Conservation (phyloP, 2,888 invertebrate genomes). For the Chloromyia formosa region DNA sequence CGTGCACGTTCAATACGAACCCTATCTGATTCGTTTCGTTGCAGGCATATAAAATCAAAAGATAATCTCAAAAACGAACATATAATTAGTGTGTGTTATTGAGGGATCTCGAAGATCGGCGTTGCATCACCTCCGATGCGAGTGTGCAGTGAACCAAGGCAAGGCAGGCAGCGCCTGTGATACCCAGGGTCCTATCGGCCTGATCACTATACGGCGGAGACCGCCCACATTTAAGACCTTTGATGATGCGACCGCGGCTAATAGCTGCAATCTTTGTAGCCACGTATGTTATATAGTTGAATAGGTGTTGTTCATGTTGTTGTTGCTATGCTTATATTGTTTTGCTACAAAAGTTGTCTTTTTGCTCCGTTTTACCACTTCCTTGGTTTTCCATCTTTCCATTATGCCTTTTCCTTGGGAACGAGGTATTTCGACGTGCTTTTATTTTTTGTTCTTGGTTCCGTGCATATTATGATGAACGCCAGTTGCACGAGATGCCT, state of each 20-base stretch:
- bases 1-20: too few species aligned
- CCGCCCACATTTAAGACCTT: constrained; percentile 44
- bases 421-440: not conserved
- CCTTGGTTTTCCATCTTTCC: constrained; percentile 11
- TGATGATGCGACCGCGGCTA: constrained; percentile 39
- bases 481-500: too few species aligned
- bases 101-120: constrained; percentile 33
- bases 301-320: too few species aligned
- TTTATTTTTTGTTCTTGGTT: not conserved
- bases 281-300: constrained; percentile 3
- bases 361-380: constrained; percentile 1
- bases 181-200: not conserved
- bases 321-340: too few species aligned
- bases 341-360: not conserved
- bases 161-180: not conserved
- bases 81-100: constrained; percentile 45
- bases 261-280: constrained; percentile 33
- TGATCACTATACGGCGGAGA: constrained; percentile 16
- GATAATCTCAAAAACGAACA: constrained; percentile 40
- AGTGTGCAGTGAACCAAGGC: not conserved
- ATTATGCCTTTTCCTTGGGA: not conserved
- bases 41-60: constrained; percentile 40
- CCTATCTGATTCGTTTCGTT: constrained; percentile 18
- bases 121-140: not conserved
- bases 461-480: not conserved